Evolutionary conservation across 2,888 invertebrate genomes (phyloP), one percentile per base, ranked within the genome.

Genomic region (Hydropsyche betteni): DNA sequence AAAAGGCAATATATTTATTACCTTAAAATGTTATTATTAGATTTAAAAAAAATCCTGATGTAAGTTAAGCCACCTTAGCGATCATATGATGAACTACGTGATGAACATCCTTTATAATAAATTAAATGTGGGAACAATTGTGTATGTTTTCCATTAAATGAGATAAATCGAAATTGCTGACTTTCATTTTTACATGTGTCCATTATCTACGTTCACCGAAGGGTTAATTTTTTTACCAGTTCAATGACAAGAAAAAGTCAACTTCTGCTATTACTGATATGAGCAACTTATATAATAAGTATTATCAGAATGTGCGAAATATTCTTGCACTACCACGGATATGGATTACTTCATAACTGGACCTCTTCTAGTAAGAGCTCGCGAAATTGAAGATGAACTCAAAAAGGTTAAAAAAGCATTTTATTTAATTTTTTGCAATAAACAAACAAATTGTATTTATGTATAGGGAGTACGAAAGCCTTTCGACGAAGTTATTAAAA

Each of bases 301-400:
- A 24, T 24, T 24, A 24, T 24, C 24, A 24, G 24, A 2, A n/a
- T 2, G 24, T 24, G 24, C 24, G 24, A 24, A 24, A 24, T 24
- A 24, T 24, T 24, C 24, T 24, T 24, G 2, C 2, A 24, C 24
- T 24, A 24, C 2, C 24, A 24, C 24, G 24, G 24, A 24, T 24
- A 93, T 99, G 94, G 96, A 99, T 85, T 99, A 99, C 86, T 99
- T 98, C 3, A 98, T 99, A 12, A 91, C 98, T 79, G 99, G 99
- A 0, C 98, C 99, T 0, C 89, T 99, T 76, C 96, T 99, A 68
- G 93, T 93, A 74, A 89, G 98, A 76, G 98, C 99, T 68, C 91
- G 91, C 0, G 95, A 97, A 86, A 93, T 99, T 77, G 97, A 98
- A 85, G 94, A 95, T 84, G 98, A 99, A 84, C 85, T 95, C 24